These are phyloP conservation scores for Macrobrachium rosenbergii DNA, from an alignment of 1,140 invertebrate species.

Conservation along the genomic window DNA sequence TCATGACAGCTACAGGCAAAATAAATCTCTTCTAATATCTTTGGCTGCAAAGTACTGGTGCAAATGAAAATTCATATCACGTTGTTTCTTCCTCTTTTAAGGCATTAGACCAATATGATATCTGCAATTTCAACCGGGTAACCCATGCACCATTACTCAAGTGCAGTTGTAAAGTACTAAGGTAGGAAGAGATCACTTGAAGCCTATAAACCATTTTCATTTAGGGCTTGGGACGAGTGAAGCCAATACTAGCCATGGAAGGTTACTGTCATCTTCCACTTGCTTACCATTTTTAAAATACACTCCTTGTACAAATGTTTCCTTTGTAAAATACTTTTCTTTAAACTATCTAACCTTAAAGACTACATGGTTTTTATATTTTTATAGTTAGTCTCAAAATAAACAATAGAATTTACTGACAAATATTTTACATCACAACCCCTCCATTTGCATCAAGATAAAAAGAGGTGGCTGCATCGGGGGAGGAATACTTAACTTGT, in stretches of 20 bases:
- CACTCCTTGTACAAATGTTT: conserved; percentile 64
- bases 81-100: not conserved
- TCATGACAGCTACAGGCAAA: conserved; percentile 23
- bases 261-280: conserved; percentile 52
- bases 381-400: conserved; percentile 64
- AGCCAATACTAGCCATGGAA: conserved; percentile 58
- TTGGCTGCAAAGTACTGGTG: conserved; percentile 9
- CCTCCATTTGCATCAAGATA: conserved; percentile 61
- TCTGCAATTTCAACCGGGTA: conserved; percentile 6
- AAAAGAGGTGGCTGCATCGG: conserved; percentile 47
- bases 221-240: conserved; percentile 43
- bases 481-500: conserved; percentile 61
- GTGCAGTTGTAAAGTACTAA: no score
- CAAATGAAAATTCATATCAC: not conserved
- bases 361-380: conserved; percentile 58
- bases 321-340: conserved; percentile 64
- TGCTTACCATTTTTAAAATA: conserved; percentile 56
- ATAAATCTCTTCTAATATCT: conserved; percentile 21
- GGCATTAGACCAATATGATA: conserved; percentile 13
- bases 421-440: conserved; percentile 63
- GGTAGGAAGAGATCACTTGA: not conserved
- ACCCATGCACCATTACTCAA: no score
- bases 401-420: conserved; percentile 64
- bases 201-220: not conserved
- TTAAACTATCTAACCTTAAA: conserved; percentile 64